A percentile compares a stretch with the other conserved stretches of the same genome.
Evolutionary conservation across 2,797 vertebrate genomes (phyloP).

Genomic region (Lindbergichthys nudifrons): DNA sequence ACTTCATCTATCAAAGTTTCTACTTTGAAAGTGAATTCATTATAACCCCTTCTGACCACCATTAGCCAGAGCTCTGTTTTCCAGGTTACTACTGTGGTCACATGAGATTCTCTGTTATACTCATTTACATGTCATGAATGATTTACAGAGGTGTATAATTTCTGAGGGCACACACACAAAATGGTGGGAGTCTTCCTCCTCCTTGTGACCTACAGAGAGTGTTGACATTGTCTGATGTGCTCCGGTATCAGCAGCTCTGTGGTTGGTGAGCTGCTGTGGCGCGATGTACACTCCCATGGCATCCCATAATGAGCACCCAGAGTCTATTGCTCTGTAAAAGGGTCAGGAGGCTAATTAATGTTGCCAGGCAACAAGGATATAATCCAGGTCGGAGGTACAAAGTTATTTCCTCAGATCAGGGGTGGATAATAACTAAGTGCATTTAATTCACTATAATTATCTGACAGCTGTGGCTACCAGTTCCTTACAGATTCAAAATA

Average conservation of each 20-base stretch:
- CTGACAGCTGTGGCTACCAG: background rate
- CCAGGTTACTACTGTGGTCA: slow-evolving; percentile 23
- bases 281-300: background rate
- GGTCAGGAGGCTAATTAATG: slow-evolving; percentile 61
- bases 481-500: background rate
- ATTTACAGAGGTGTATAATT: slow-evolving; percentile 68
- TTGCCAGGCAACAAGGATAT: slow-evolving; percentile 67
- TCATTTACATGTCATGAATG: slow-evolving; percentile 67
- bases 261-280: too few relatives aligned
- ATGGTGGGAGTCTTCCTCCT: slow-evolving; percentile 49
- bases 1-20: slow-evolving; percentile 49
- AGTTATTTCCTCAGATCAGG: slow-evolving; percentile 57
- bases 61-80: background rate
- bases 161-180: slow-evolving; percentile 61
- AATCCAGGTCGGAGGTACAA: slow-evolving; percentile 59
- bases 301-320: slow-evolving; percentile 5
- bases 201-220: slow-evolving; percentile 59
- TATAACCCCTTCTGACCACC: background rate
- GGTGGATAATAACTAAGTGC: slow-evolving; percentile 1
- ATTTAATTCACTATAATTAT: background rate
- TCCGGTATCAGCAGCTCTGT: slow-evolving; percentile 34
- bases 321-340: slow-evolving; percentile 25
- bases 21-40: slow-evolving; percentile 41
- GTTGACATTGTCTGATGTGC: slow-evolving; percentile 63
- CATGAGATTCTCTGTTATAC: slow-evolving; percentile 24